phyloP scores from a whole-genome alignment of 2,888 invertebrate species.

The Altica lythri region DNA sequence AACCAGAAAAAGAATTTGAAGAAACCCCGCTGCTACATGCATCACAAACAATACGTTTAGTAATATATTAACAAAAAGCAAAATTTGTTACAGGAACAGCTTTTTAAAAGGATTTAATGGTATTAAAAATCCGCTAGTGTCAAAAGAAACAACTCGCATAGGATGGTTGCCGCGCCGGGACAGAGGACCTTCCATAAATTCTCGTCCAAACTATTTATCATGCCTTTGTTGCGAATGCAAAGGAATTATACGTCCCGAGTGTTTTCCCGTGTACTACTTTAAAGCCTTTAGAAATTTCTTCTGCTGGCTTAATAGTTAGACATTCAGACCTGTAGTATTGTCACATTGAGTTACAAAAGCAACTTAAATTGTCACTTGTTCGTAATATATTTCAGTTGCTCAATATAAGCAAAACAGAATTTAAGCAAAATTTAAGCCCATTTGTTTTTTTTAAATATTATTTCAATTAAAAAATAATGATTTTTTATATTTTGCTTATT shows the following conservation, averaged over 20 bases:
- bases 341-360: constrained; percentile 24
- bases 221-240: constrained; percentile 38
- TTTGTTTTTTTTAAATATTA: too few species aligned
- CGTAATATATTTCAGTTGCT: too few species aligned
- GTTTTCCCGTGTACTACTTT: constrained; percentile 42
- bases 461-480: too few species aligned
- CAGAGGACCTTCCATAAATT: constrained; percentile 37
- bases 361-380: too few species aligned
- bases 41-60: too few species aligned
- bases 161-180: constrained; percentile 22
- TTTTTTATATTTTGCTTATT: too few species aligned
- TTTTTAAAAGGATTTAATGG: constrained; percentile 10
- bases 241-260: constrained; percentile 41
- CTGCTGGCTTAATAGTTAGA: constrained; percentile 27
- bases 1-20: too few species aligned
- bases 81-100: too few species aligned
- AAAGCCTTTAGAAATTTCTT: constrained; percentile 33
- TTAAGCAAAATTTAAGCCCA: too few species aligned
- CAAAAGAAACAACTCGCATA: constrained; percentile 22
- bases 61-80: too few species aligned
- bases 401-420: too few species aligned
- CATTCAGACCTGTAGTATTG: constrained; percentile 33
- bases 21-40: too few species aligned
- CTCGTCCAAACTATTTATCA: constrained; percentile 39
- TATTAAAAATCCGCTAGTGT: constrained; percentile 24